phyloP scores from a whole-genome alignment of 2,113 vertebrate genomes.

The Neotoma lepida region DNA sequence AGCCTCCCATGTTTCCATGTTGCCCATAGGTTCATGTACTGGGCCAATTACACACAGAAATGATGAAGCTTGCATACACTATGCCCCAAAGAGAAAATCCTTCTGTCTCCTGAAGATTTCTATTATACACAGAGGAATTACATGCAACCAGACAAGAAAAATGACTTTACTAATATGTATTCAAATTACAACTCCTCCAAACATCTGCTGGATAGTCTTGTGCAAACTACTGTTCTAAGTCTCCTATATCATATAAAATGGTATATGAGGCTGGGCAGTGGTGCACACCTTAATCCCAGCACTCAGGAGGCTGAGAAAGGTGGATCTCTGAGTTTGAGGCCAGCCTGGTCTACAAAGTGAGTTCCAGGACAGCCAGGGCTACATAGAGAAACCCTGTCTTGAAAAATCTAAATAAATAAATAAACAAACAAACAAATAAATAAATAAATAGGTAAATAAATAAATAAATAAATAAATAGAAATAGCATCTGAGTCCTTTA shows the following conservation, averaged over 20 bases:
- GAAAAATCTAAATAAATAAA: not conserved
- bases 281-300: not conserved
- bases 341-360: not conserved
- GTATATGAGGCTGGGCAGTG: not conserved
- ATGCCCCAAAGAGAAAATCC: not conserved
- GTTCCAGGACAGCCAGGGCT: not conserved
- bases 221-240: not conserved
- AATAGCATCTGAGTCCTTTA: not conserved
- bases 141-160: slow-evolving; percentile 4
- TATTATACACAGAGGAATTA: not conserved
- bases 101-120: not conserved
- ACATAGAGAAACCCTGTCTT: not conserved
- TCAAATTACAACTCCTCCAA: not conserved
- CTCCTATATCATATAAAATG: slow-evolving; percentile 12
- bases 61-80: not conserved
- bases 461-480: not conserved
- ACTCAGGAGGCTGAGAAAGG: not conserved
- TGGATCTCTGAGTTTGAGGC: not conserved
- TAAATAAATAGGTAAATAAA: not conserved
- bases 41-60: not conserved
- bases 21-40: not conserved
- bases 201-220: not conserved
- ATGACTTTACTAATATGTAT: slow-evolving; percentile 15
- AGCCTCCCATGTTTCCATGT: not conserved
- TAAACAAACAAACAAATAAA: no score